These are phyloP conservation scores for Cotesia typhae DNA, from an alignment of 1,140 invertebrate genomes.

Conservation along the genomic window DNA sequence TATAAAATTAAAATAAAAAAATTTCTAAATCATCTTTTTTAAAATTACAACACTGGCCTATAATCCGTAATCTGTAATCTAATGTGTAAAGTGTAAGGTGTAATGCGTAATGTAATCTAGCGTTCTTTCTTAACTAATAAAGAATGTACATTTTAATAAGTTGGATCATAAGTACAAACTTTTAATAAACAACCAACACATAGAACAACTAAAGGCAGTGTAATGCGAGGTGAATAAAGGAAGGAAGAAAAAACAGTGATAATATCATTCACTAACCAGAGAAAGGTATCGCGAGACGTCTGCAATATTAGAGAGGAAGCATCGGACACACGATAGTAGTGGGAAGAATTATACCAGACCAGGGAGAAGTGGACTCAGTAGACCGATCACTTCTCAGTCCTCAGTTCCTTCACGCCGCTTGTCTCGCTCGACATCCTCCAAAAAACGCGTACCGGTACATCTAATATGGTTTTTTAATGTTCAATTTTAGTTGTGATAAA, in stretches of 20 bases:
- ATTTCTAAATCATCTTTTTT: too few species aligned
- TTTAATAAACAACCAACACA: neutral
- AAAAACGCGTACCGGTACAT: slow-evolving; percentile 38
- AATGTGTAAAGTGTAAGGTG: too few species aligned
- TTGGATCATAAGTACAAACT: too few species aligned
- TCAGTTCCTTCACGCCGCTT: slow-evolving; percentile 58
- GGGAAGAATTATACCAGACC: slow-evolving; percentile 38
- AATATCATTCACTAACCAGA: slow-evolving; percentile 50
- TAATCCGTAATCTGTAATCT: too few species aligned
- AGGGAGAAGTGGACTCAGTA: slow-evolving; percentile 56
- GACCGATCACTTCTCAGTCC: slow-evolving; percentile 56
- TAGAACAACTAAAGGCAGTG: too few species aligned
- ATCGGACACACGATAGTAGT: slow-evolving; percentile 53
- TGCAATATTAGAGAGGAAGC: slow-evolving; percentile 62
- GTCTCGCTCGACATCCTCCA: slow-evolving; percentile 42
- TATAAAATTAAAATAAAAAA: too few species aligned
- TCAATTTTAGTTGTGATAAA: slow-evolving; percentile 34
- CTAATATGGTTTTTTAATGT: slow-evolving; percentile 52
- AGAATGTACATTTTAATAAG: too few species aligned
- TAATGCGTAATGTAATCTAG: too few species aligned
- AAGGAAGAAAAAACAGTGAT: slow-evolving; percentile 27
- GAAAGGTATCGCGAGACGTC: slow-evolving; percentile 58
- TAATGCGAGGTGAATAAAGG: neutral
- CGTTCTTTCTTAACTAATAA: too few species aligned
- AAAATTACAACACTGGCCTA: too few species aligned